Percentiles rank a stretch among this genome's conserved stretches.
These are phyloP conservation scores for Gavia stellata DNA, from an alignment of 2,113 vertebrate genomes.

Conservation along the genomic window DNA sequence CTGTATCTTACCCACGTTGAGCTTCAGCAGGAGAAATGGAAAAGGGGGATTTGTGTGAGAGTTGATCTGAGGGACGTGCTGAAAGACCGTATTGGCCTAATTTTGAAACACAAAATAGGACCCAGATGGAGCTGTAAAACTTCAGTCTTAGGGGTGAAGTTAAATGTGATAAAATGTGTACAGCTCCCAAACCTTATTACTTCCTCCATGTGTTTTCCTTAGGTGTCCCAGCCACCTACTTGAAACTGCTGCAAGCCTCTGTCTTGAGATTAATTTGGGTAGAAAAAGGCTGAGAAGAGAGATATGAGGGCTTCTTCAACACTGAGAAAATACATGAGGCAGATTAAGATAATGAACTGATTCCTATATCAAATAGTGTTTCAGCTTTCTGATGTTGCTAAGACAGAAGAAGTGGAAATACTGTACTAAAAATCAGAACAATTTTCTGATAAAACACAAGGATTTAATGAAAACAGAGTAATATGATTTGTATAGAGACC, in stretches of 20 bases:
- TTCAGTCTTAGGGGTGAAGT: neutral
- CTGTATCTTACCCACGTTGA: fast-evolving
- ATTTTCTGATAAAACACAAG: neutral
- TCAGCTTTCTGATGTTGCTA: neutral
- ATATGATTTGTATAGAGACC: neutral
- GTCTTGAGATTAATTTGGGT: neutral
- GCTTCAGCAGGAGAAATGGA: neutral
- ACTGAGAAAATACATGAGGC: neutral
- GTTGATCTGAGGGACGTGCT: neutral
- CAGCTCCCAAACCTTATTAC: neutral
- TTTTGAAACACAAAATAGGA: neutral
- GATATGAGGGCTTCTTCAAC: neutral
- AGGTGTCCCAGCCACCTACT: neutral
- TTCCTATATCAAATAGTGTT: neutral
- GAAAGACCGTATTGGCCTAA: neutral
- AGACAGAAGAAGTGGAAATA: neutral
- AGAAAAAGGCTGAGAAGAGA: neutral
- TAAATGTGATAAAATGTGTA: neutral
- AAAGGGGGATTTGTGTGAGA: neutral
- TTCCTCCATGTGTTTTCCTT: neutral
- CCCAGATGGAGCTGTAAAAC: neutral
- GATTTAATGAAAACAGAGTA: neutral
- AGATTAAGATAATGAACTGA: neutral
- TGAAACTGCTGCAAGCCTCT: neutral
- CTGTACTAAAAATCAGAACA: neutral